Base-by-base conservation (phyloP, 2,113 vertebrate genomes). In the Leucosticte australis region DNA sequence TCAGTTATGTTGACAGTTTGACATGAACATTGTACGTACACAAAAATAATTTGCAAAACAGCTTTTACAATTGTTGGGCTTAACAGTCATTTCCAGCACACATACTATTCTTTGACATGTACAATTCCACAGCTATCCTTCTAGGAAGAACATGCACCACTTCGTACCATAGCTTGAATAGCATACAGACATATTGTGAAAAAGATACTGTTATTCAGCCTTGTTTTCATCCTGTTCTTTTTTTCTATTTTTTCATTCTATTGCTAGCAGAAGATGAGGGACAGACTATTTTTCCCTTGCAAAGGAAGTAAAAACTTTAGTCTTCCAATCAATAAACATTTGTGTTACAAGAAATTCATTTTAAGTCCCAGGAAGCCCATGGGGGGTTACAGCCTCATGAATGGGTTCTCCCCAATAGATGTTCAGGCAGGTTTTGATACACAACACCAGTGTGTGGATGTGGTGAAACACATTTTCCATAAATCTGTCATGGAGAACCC, bases 41-140 rank as follows among this genome's bases (percentile, higher is more conserved):
- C 83, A 96, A 92, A 94, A 96, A 95, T 67, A 81, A 96, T 93
- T 84, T 91, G 90, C 68, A 81, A 81, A 94, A 59, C 69, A 92
- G 68, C 41, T 89, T 68, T 87, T 83, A 69, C 68, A 94, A 35
- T 80, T 83, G 65, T 88, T 89, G 39, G 53, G 23, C 57, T 70
- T 67, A 73, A 73, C 33, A 94, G 76, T 49, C 55, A 67, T 83
- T 93, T 89, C 60, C 69, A 85, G 81, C 69, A 90, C 12, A 68
- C 50, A 42, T 78, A 71, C 87, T 62, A 46, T 8, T 31, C 63
- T 94, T 75, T 69, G 64, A 79, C 4, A 1, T 20, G 31, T 49
- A 9, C 55, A 75, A 42, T 42, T 89, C 73, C 57, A 67, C 53
- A 71, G 49, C 64, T 71, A 37, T 56, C 86, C 71, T 93, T 96